These are phyloP conservation scores for Drosophila infuscata DNA, from an alignment of 2,888 invertebrate species.

Conservation along the genomic window DNA sequence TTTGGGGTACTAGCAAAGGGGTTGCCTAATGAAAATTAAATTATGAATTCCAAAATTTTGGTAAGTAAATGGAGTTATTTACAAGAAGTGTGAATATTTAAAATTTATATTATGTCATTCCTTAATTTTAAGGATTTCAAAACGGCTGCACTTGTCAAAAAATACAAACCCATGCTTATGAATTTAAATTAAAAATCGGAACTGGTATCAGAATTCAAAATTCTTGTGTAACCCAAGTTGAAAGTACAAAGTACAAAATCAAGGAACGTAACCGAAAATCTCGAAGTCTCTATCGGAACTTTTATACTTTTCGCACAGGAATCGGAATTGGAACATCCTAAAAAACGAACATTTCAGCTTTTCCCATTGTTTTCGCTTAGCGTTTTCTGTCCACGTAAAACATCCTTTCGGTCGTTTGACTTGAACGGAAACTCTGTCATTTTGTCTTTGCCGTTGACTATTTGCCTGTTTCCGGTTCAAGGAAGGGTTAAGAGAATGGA, in stretches of 20 bases:
- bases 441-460: constrained; percentile 37
- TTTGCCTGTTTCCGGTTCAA: constrained; percentile 36
- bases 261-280: not conserved
- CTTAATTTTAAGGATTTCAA: no score
- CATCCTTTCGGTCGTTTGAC: constrained; percentile 32
- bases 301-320: not conserved
- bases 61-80: no score
- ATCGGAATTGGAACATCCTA: not conserved
- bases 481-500: not conserved
- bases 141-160: no score
- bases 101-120: no score
- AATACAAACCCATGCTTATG: not conserved
- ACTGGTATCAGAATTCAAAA: not conserved
- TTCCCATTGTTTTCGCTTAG: not conserved
- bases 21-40: not conserved
- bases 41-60: not conserved
- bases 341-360: not conserved
- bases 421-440: constrained; percentile 42
- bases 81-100: not conserved
- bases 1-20: not conserved
- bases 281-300: not conserved
- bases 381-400: constrained; percentile 13
- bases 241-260: not conserved
- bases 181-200: not conserved
- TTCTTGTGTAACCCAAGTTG: not conserved